Evolutionary conservation across 2,888 invertebrate species (phyloP), one percentile per base, ranked within the genome.

Genomic region (Altica lythri): DNA sequence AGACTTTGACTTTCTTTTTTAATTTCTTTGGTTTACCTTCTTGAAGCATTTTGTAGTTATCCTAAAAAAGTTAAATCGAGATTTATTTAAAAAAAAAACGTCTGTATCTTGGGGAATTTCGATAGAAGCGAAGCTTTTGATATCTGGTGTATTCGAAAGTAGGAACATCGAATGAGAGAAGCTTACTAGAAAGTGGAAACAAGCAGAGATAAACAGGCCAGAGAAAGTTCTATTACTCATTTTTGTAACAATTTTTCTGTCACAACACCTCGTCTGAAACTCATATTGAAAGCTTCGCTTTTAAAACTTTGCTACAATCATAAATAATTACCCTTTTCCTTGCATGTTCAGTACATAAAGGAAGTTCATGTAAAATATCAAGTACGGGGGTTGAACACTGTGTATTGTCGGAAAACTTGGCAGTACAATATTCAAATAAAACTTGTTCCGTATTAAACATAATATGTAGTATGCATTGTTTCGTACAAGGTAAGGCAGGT

Each of bases 281-380:
- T 46, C 1, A 55, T n/a, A n/a, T n/a, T n/a, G n/a, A n/a, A n/a
- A n/a, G n/a, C n/a, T n/a, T n/a, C n/a, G n/a, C n/a, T n/a, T n/a
- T n/a, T n/a, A n/a, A n/a, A n/a, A n/a, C n/a, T n/a, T n/a, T n/a
- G n/a, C n/a, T n/a, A n/a, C n/a, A n/a, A n/a, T n/a, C n/a, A n/a
- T n/a, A n/a, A 13, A n/a, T 12, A 5, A 68, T 72, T 68, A 86
- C 86, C 75, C 90, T 80, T 75, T 90, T 90, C 76, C 89, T 84
- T 1, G 89, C 89, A 76, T 95, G 95, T 68, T 90, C 90, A 4
- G 86, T 81, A 73, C 95, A 95, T 4, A 95, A 80, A 38, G 95
- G 92, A 71, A 92, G 81, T 72, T 92, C 88, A 70, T 89, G 87
- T 40, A 82, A 81, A 55, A 89, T 82, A 76, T 90, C 89, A 67